Evolutionary conservation across 92 coral and sea anemone genomes (phyloP).

Genomic region (Siderastrea siderea): DNA sequence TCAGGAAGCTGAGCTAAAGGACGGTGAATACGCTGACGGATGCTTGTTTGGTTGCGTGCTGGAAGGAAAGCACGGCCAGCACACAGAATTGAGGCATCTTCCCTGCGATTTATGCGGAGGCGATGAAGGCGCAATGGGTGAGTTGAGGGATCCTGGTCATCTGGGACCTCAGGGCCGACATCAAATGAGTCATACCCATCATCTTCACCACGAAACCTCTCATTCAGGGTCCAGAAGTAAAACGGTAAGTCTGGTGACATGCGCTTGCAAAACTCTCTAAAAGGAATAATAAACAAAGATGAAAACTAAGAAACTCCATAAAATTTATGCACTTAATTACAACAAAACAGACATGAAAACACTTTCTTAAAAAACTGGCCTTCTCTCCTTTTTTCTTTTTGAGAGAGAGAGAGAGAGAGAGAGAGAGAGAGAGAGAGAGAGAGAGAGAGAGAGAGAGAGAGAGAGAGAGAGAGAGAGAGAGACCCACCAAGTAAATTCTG

Average conservation of each 20-base stretch:
- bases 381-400: no score
- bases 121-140: slow-evolving; percentile 58
- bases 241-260: slow-evolving; percentile 52
- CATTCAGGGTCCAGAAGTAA: slow-evolving; percentile 65
- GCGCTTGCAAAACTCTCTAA: slow-evolving; percentile 46
- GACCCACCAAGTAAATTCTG: no score
- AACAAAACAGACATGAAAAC: no score
- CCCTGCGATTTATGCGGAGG: slow-evolving; percentile 48
- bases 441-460: no score
- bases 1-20: slow-evolving; percentile 51
- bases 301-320: no score
- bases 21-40: slow-evolving; percentile 46
- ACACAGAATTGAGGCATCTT: slow-evolving; percentile 47
- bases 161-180: slow-evolving; percentile 34
- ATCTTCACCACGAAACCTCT: slow-evolving; percentile 36
- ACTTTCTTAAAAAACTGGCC: no score
- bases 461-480: no score
- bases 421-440: no score
- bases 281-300: no score
- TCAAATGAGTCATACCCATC: slow-evolving; percentile 43
- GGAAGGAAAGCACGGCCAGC: slow-evolving; percentile 62
- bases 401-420: no score
- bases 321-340: no score
- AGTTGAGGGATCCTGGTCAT: slow-evolving; percentile 47
- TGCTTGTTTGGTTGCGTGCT: slow-evolving; percentile 53